Evolutionary conservation across 2,113 vertebrate species (phyloP).

Genomic region (Melospiza georgiana): DNA sequence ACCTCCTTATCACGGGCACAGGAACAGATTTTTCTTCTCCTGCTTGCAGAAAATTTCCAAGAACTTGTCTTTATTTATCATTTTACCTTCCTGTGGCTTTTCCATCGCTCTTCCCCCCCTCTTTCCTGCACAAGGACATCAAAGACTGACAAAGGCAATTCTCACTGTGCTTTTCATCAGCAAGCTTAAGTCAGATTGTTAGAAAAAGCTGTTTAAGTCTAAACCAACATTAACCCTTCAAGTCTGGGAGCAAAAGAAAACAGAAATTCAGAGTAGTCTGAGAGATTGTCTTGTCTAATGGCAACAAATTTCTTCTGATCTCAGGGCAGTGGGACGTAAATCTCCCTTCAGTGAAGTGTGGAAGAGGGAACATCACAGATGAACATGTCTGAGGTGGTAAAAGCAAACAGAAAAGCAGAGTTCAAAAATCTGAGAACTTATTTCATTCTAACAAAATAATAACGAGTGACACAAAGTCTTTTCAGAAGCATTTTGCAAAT

Average conservation of each 20-base stretch:
- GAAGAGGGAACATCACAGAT: neutral
- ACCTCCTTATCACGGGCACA: neutral
- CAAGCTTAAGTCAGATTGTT: neutral
- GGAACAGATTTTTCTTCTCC: neutral
- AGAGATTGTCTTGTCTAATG: neutral
- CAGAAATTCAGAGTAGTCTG: neutral
- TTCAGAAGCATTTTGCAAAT: neutral
- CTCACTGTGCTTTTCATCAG: neutral
- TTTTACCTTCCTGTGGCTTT: neutral
- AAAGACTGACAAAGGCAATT: slow-evolving; percentile 14
- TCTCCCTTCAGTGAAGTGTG: neutral
- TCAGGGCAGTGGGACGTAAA: neutral
- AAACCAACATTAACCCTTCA: neutral
- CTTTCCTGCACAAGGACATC: neutral
- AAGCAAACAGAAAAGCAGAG: neutral
- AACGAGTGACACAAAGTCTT: neutral
- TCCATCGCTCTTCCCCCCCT: neutral
- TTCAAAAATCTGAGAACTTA: neutral
- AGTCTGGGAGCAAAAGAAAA: neutral
- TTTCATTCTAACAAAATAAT: neutral
- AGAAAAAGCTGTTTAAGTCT: neutral
- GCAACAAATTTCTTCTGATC: neutral
- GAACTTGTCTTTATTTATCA: neutral
- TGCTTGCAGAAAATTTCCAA: neutral
- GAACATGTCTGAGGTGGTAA: neutral